phyloP scores from a whole-genome alignment of 2,888 invertebrate genomes.

The Dasysyrphus tricinctus region DNA sequence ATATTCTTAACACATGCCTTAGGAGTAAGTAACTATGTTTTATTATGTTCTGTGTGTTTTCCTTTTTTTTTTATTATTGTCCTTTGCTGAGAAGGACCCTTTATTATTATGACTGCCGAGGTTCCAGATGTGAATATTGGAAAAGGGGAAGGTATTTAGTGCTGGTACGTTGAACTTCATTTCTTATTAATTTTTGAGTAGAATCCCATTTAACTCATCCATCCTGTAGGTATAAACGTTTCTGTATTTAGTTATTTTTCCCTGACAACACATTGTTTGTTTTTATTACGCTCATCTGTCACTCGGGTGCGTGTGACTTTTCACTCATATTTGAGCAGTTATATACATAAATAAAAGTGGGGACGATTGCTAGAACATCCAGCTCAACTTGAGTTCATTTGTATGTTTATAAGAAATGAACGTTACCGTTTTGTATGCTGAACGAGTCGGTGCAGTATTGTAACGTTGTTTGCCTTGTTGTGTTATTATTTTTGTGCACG shows the following conservation, averaged over 20 bases:
- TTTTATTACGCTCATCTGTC: background rate
- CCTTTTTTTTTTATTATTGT: background rate
- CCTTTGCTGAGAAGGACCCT: slow-evolving; percentile 1
- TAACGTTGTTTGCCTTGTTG: slow-evolving; percentile 49
- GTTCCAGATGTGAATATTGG: background rate
- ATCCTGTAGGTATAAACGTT: background rate
- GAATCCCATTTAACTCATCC: background rate
- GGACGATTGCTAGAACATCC: slow-evolving; percentile 22
- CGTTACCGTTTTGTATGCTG: slow-evolving; percentile 60
- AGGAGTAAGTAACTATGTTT: no score
- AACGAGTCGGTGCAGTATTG: slow-evolving; percentile 22
- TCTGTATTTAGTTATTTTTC: background rate
- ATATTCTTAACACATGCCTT: no score
- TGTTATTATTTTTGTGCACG: slow-evolving; percentile 42
- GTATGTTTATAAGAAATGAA: slow-evolving; percentile 24
- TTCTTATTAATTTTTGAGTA: background rate
- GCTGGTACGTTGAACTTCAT: background rate
- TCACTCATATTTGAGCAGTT: background rate
- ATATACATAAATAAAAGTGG: background rate
- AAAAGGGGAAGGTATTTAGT: background rate
- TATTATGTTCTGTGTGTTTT: background rate
- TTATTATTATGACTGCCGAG: background rate
- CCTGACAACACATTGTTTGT: background rate
- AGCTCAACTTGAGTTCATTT: slow-evolving; percentile 46
- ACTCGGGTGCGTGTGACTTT: background rate